Base-by-base conservation (phyloP, 1,140 invertebrate species). In the Lysiphlebus fabarum region DNA sequence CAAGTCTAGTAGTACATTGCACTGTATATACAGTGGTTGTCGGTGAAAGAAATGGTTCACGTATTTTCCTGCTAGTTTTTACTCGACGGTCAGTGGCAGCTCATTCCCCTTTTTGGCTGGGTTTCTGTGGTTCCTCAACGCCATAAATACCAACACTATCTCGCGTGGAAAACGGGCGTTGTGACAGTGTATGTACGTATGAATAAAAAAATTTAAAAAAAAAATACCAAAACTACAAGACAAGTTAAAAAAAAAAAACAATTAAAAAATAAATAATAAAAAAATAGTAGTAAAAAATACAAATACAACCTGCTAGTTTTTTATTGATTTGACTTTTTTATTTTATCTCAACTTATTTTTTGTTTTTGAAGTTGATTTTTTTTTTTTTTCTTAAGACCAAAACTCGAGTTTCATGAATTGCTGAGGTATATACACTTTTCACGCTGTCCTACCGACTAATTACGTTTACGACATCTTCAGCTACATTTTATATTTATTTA, bases 61-160 rank as follows among this genome's bases (percentile, higher is more conserved):
- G 61, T 56, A 53, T 69, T 26, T 67, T 54, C 60, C 55, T 64
- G 37, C 43, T 59, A 61, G 56, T 71, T 70, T 70, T 67, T 63
- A 64, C 59, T 63, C 53, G 63, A 58, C 62, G 67, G 59, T 36
- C 34, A 6, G 38, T 7, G 3, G 36, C 66, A 62, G 66, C 56
- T 65, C 66, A 63, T 58, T 47, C 61, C 47, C 53, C 44, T 57
- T 60, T 53, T 26, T 26, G 17, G 17, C 17, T 26, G 17, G 17
- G 17, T 26, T 26, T 65, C 65, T 66, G 66, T 54, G 65, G 61
- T 64, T 66, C 61, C 62, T 65, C 61, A 11, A 45, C 41, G 64
- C 62, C 65, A 70, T 71, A 70, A 71, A 71, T 71, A 70, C 66
- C 56, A 63, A 71, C 68, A 70, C 55, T 38, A 37, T 45, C 4